Percentiles rank a stretch among this genome's conserved stretches.
phyloP scores from a whole-genome alignment of 2,113 vertebrate genomes.

The Upupa epops region DNA sequence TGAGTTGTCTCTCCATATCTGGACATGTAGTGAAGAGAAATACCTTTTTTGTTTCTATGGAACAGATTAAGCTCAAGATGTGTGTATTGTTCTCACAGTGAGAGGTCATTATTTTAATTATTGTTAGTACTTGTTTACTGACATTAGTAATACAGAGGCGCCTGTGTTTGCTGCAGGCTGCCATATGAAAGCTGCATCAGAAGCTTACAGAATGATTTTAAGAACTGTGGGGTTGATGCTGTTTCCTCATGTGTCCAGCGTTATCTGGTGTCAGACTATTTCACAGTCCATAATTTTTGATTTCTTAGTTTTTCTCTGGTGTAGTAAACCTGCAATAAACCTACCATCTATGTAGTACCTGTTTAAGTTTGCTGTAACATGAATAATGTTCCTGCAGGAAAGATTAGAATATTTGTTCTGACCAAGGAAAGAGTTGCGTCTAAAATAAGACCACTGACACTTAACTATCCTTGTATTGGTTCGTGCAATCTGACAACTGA shows the following conservation, averaged over 20 bases:
- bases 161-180: neutral
- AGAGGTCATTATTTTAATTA: neutral
- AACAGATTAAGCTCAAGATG: neutral
- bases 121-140: neutral
- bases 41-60: neutral
- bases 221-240: no score
- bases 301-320: neutral
- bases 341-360: neutral
- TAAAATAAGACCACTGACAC: neutral
- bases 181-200: neutral
- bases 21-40: neutral
- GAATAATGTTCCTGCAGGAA: neutral
- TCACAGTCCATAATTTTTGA: neutral
- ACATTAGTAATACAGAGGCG: accelerated
- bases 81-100: neutral
- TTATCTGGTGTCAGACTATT: neutral
- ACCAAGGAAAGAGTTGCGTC: neutral
- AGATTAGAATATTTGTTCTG: neutral
- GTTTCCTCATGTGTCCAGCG: accelerated
- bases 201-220: neutral
- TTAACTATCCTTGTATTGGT: neutral
- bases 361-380: neutral
- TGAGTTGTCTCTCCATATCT: no score
- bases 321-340: no score
- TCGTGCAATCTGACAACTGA: neutral